Evolutionary conservation across 2,888 invertebrate species (phyloP), one percentile per base, ranked within the genome.

Genomic region (Taenaris catops): DNA sequence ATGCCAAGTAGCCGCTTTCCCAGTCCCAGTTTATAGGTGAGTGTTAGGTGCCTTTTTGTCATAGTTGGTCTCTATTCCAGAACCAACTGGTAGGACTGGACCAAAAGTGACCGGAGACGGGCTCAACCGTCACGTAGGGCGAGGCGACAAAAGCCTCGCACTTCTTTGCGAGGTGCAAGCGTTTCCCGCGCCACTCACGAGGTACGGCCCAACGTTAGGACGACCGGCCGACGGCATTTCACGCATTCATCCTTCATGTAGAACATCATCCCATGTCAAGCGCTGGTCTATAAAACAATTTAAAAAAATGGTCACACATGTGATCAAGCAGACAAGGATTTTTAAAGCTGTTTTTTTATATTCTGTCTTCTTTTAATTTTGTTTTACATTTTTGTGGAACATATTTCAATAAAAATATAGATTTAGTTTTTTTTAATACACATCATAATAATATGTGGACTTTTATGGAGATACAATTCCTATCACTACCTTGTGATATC

Each of bases 121-220:
- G 38, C 80, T 90, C 51, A 90, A 90, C 66, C 88, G 90, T 49
- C 79, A 87, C 51, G 75, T 88, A 58, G 81, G 87, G 55, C 63
- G 62, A 46, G 55, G 55, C 39, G 58, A 53, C 36, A 71, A 79
- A 51, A 89, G 81, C 51, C 89, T 92, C 51, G 90, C 92, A 45
- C 89, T 92, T 53, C 89, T 93, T 55, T 94, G 94, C 70, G 92
- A 93, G 56, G 92, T 93, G 47, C 94, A 95, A 87, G 92, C 92
- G 34, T 94, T 90, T 71, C 94, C 94, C 46, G 90, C 92, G 61
- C 94, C 94, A 44, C 74, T 89, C 28, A 93, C 92, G 89, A 94
- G 94, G 94, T 94, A 92, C 81, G 66, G 55, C 54, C 52, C 51
- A 45, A 45, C 37, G 37, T 42, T 42, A 33, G 33, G 45, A 51